Percentiles rank a stretch among this genome's conserved stretches.
Conservation (phyloP, 35 echinoderm and acorn worm species). For the Heliocidaris tuberculata region DNA sequence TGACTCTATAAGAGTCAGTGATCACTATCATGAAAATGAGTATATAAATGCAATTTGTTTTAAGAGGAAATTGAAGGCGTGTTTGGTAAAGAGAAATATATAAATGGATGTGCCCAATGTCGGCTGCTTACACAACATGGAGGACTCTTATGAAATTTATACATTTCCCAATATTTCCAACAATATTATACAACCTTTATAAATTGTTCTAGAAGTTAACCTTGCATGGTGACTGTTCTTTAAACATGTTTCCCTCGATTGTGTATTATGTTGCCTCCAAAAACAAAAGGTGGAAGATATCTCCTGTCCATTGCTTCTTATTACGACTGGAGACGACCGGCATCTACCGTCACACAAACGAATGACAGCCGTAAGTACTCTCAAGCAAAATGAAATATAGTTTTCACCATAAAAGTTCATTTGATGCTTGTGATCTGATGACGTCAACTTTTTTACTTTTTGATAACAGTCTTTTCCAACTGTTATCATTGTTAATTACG, state of each 20-base stretch:
- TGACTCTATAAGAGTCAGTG: too few species aligned
- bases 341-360: conserved; percentile 14
- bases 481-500: background rate
- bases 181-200: background rate
- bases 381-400: background rate
- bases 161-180: background rate
- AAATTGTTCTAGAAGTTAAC: background rate
- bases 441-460: background rate
- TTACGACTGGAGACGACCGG: background rate
- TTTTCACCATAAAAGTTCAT: background rate
- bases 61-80: too few species aligned
- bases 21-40: too few species aligned
- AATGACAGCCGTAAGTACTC: background rate
- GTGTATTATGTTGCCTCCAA: background rate
- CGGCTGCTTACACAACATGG: too few species aligned
- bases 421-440: background rate
- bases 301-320: background rate
- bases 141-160: too few species aligned
- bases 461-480: background rate
- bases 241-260: background rate
- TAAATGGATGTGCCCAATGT: too few species aligned
- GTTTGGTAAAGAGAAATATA: too few species aligned
- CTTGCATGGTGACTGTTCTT: background rate
- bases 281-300: background rate
- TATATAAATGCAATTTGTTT: too few species aligned